A percentile compares a stretch with the other conserved stretches of the same genome.
phyloP scores from a whole-genome alignment of 1,140 invertebrate species.

The Liolophura sinensis region DNA sequence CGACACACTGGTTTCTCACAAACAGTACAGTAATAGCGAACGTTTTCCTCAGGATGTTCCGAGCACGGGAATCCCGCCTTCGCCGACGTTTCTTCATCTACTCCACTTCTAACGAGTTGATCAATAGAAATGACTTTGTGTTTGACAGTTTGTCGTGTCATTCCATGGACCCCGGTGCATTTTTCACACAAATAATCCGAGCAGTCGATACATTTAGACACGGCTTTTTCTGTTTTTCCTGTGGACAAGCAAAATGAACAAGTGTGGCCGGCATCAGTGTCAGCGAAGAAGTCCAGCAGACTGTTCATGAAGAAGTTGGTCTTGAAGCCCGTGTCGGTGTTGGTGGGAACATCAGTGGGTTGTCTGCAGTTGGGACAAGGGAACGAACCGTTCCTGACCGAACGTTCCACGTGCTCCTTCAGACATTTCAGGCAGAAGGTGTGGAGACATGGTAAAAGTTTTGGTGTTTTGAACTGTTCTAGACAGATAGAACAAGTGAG shows the following conservation, averaged over 20 bases:
- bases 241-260: too few species aligned
- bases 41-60: background rate
- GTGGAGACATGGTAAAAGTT: constrained; percentile 27
- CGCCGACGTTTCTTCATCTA: background rate
- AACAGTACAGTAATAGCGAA: background rate
- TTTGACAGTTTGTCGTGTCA: background rate
- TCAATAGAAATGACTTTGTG: background rate
- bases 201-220: constrained; percentile 1
- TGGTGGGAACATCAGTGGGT: too few species aligned
- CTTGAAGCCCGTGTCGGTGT: too few species aligned
- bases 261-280: too few species aligned
- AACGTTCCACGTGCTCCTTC: constrained; percentile 31
- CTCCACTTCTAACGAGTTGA: background rate
- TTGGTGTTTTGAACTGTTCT: constrained; percentile 18
- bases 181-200: constrained; percentile 3
- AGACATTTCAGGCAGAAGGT: constrained; percentile 60
- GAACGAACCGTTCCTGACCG: too few species aligned
- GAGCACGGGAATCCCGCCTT: background rate
- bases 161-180: background rate
- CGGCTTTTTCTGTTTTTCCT: background rate
- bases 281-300: too few species aligned
- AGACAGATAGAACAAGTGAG: constrained; percentile 20
- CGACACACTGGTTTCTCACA: constrained; percentile 3
- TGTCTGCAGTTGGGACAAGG: too few species aligned
- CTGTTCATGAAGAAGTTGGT: too few species aligned